Evolutionary conservation across 2,888 invertebrate species (phyloP).

Genomic region (Scaptomyza caliginosa): DNA sequence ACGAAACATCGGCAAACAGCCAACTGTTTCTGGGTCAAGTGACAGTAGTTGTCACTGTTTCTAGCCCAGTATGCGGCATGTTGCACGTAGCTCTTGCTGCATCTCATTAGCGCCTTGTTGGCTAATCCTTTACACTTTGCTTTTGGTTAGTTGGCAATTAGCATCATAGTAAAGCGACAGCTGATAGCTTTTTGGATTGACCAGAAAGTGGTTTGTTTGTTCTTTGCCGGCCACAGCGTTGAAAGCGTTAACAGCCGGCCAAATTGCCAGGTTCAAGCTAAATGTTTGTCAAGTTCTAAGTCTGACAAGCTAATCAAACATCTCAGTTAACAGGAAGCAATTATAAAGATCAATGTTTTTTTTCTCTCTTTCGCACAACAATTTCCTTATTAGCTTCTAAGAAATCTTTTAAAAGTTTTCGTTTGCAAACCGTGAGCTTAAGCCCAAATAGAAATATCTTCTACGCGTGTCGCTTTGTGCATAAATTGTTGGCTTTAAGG

Average conservation of each 20-base stretch:
- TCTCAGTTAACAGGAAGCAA: too few species aligned
- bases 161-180: slow-evolving; percentile 66
- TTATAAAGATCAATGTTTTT: background rate
- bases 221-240: background rate
- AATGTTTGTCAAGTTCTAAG: slow-evolving; percentile 56
- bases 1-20: background rate
- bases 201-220: slow-evolving; percentile 7
- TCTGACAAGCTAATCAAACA: too few species aligned
- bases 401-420: background rate
- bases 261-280: slow-evolving; percentile 43
- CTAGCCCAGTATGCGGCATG: too few species aligned
- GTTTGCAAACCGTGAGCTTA: slow-evolving; percentile 18
- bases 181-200: slow-evolving; percentile 55
- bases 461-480: slow-evolving; percentile 10
- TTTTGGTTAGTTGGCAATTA: slow-evolving; percentile 52
- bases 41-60: too few species aligned
- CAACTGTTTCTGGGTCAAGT: slow-evolving; percentile 66
- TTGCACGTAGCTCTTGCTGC: slow-evolving; percentile 16
- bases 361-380: background rate
- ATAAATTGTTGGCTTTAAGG: slow-evolving; percentile 33
- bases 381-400: background rate
- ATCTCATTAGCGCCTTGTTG: slow-evolving; percentile 46
- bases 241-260: slow-evolving; percentile 2
- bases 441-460: background rate
- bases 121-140: slow-evolving; percentile 56